Evolutionary conservation across 2,797 vertebrate species (phyloP), one percentile per base, ranked within the genome.

Genomic region (Argya squamiceps): DNA sequence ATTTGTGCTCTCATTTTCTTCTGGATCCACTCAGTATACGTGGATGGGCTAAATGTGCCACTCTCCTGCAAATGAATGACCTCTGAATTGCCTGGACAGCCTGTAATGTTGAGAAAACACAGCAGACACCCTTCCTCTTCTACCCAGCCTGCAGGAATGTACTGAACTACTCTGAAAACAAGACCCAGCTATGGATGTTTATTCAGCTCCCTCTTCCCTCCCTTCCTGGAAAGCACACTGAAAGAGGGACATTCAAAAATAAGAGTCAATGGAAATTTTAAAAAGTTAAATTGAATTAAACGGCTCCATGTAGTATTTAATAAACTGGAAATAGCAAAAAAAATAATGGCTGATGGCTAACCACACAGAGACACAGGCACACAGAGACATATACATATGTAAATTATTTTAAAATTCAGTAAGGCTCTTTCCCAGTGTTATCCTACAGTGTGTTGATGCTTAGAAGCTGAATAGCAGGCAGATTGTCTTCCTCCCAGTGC

Each of bases 151-250:
- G 24, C 52, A 88, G 88, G 84, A 92, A 92, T 69, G 55, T 74
- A 80, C 41, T 17, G n/a, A 89, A 52, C 39, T 88, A 59, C 63
- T 84, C 80, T 62, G 59, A 87, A 96, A 97, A 96, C 67, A 89
- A 94, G 70, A 79, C 21, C 34, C 71, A n/a, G 41, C 47, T 84
- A 47, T 49, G 67, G n/a, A 81, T 93, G 36, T 94, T 96, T 95
- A 81, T 73, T 91, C 84, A 93, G 67, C 36, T 95, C 69, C 18
- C 50, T 90, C 68, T 86, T 94, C 79, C 85, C 76, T 71, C 79
- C 88, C 80, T 94, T 93, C 64, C 78, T 92, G 91, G 43, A 91
- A 87, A 92, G 59, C 58, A 67, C 36, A 12, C 37, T 78, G 79
- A 94, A 96, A 93, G 81, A 79, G 67, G 29, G 36, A 52, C 67